Conservation (phyloP, 2,113 vertebrate species). For the Dinomys branickii region DNA sequence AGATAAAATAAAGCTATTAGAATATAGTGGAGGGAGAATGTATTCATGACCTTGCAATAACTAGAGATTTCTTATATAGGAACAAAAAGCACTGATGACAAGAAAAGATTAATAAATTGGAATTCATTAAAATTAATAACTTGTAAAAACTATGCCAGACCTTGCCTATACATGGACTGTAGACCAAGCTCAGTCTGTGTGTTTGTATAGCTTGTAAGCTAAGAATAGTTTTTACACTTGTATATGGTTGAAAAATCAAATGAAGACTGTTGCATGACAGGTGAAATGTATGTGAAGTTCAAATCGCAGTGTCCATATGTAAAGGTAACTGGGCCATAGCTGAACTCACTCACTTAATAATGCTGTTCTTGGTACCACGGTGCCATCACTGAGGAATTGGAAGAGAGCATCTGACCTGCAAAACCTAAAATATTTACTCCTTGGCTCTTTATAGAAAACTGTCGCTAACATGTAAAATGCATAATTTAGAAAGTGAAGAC, state of each 20-base stretch:
- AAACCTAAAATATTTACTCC: conserved; percentile 7
- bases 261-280: neutral
- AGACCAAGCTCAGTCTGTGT: neutral
- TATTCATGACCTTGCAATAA: neutral
- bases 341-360: neutral
- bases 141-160: neutral
- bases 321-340: neutral
- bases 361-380: neutral
- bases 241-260: neutral
- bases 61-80: neutral
- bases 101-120: neutral
- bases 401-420: neutral
- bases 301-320: conserved; percentile 16
- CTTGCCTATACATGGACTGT: neutral
- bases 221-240: conserved; percentile 40
- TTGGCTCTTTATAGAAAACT: neutral
- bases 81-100: neutral
- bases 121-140: conserved; percentile 39
- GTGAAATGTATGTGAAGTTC: conserved; percentile 18
- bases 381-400: neutral
- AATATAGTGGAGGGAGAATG: neutral
- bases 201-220: neutral
- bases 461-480: neutral
- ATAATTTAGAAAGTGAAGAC: neutral
- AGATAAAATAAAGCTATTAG: neutral